phyloP scores from a whole-genome alignment of 2,113 vertebrate species.

The Chionomys nivalis region DNA sequence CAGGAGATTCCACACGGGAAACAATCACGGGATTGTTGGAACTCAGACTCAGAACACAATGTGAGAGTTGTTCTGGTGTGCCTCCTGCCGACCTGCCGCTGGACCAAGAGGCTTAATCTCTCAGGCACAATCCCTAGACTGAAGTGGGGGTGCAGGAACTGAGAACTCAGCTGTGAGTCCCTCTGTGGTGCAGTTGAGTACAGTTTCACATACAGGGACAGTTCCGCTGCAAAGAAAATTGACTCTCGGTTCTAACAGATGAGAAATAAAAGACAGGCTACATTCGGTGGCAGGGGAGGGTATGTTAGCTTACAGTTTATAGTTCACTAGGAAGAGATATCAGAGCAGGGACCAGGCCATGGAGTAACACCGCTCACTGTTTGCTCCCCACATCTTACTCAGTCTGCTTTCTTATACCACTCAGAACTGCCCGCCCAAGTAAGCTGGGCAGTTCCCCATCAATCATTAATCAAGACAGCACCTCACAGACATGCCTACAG shows the following conservation, averaged over 20 bases:
- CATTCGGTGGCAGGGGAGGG: not conserved
- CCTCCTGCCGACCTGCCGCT: not conserved
- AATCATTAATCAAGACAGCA: not conserved
- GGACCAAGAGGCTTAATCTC: not conserved
- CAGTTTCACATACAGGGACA: not conserved
- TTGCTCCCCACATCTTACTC: not conserved
- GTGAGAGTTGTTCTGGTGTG: not conserved
- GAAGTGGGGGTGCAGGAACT: not conserved
- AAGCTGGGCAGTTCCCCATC: not conserved
- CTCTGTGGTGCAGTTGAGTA: not conserved
- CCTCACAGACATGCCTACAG: not conserved
- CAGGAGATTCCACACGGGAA: constrained; percentile 18
- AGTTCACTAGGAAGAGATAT: not conserved
- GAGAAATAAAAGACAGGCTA: not conserved
- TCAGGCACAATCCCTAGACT: not conserved
- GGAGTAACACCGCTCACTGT: not conserved
- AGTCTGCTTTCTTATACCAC: not conserved
- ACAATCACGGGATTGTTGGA: constrained; percentile 56
- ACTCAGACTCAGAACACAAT: constrained; percentile 47
- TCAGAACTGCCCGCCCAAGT: not conserved
- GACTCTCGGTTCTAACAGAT: not conserved
- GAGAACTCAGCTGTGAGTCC: not conserved
- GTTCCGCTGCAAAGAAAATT: not conserved
- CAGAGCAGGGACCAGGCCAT: not conserved
- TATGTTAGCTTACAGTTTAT: not conserved